Conservation (phyloP, 2,888 invertebrate genomes). For the Lumbricus terrestris region DNA sequence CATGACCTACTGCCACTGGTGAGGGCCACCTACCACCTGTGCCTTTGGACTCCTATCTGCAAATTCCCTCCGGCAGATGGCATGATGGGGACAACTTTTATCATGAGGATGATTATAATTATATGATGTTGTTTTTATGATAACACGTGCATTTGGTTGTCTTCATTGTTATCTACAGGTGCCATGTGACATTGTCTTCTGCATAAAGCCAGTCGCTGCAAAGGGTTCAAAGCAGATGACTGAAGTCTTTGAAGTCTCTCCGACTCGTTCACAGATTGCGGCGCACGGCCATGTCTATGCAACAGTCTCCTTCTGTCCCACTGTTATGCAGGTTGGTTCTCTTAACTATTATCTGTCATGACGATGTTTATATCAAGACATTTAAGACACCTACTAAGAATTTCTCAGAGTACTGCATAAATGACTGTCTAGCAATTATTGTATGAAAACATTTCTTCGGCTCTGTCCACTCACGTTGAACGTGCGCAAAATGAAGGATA, state of each 20-base stretch:
- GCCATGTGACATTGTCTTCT: slow-evolving; percentile 56
- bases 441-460: not conserved
- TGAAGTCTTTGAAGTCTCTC: slow-evolving; percentile 59
- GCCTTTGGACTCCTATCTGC: too few relatives aligned
- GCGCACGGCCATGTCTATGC: slow-evolving; percentile 57
- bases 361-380: not conserved
- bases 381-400: not conserved
- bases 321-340: slow-evolving; percentile 55
- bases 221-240: slow-evolving; percentile 42
- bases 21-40: too few relatives aligned
- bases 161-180: slow-evolving; percentile 42
- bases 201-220: slow-evolving; percentile 47
- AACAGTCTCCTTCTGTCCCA: slow-evolving; percentile 57
- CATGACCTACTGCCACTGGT: too few relatives aligned
- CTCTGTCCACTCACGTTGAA: not conserved
- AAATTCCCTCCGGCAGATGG: too few relatives aligned
- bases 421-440: not conserved
- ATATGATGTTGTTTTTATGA: too few relatives aligned
- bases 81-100: too few relatives aligned
- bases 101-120: too few relatives aligned
- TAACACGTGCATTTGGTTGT: not conserved
- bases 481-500: too few relatives aligned
- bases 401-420: too few relatives aligned
- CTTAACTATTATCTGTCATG: not conserved
- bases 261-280: slow-evolving; percentile 53